Base-by-base conservation (phyloP, 2,113 vertebrate species). In the Chionodraco myersi region DNA sequence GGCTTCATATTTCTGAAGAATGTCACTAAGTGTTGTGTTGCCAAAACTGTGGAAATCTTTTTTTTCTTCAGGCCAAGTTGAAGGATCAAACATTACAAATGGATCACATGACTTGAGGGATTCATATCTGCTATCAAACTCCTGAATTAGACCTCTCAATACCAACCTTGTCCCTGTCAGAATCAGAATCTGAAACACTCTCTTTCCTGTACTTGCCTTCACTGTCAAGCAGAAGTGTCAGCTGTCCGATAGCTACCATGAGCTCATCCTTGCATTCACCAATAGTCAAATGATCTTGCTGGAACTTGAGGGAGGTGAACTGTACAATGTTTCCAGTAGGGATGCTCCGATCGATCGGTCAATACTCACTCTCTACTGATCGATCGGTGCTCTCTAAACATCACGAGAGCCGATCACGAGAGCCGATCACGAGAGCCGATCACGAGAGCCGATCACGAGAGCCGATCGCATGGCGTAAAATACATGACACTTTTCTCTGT, bases 61-160 rank as follows among this genome's bases (percentile, higher is more conserved):
- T 5, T 58, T 51, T 59, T 80, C 63, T 16, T 45, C 47, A 60
- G 70, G 49, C 48, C 34, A 60, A 6, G 54, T 61, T 61, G 44
- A 30, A 30, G 3, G 18, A 64, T 65, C 44, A 64, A 65, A 75
- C 11, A 72, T 4, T 56, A 65, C 49, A 16, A 67, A 67, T 34
- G 21, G 8, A 47, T 58, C 53, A 48, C 15, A 70, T 48, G 58
- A 48, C 36, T 62, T 79, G 9, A 79, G 45, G 41, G 52, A 79
- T 18, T 79, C 59, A 64, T 52, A 59, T 66, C 69, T 66, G 47
- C 10, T 73, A 68, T 61, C 54, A 58, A 59, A 79, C 61, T 65
- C 62, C 21, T 74, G 2, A 79, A 34, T 78, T 52, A 65, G 57
- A 1, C 56, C 66, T 2, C 21, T 62, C 4, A 69, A 21, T 64